Evolutionary conservation across 1,140 invertebrate species (phyloP), one percentile per base, ranked within the genome.

Genomic region (Hormaphis cornu): DNA sequence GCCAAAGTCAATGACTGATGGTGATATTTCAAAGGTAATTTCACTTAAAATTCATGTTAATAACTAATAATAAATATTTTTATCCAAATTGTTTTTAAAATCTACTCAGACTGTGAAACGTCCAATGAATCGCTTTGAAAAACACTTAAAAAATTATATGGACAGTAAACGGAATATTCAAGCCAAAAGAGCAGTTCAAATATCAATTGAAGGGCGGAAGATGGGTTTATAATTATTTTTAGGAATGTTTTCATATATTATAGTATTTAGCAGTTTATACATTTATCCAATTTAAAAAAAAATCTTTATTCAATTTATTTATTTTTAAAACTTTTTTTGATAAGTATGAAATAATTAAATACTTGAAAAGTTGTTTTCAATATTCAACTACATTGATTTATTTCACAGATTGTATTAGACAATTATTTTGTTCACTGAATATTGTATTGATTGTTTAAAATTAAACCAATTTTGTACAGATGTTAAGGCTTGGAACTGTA

Each of bases 121-220:
- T 75, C 85, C 88, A 75, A 83, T 90, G 78, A 90, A 86, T 71
- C 81, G 91, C 71, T 90, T 95, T 78, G 94, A 97, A 76, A 91
- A 90, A 75, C 93, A 96, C 74, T 87, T 93, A 82, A 89, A 94
- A 75, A 86, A 86, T 73, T 93, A 94, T 76, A 83, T 91, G 18
- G 93, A 96, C 76, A 86, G 82, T 71, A 95, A 95, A 80, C 84
- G 90, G 40, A 79, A 87, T 73, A 86, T 86, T 75, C 86, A 90
- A 76, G 46, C 85, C 14, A 84, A 87, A 73, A 82, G 91, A 75
- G 93, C 93, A 59, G 90, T 97, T 50, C 85, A 87, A 75, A 97
- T 97, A 75, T 96, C 93, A 71, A 95, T 97, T 73, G 95, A 97
- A 81, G 95, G 95, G 18, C 81, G 93, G 73, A 95, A 95, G 82